Percentiles rank a stretch among this genome's conserved stretches.
phyloP scores from a whole-genome alignment of 1,140 invertebrate species.

The Globodera rostochiensis region DNA sequence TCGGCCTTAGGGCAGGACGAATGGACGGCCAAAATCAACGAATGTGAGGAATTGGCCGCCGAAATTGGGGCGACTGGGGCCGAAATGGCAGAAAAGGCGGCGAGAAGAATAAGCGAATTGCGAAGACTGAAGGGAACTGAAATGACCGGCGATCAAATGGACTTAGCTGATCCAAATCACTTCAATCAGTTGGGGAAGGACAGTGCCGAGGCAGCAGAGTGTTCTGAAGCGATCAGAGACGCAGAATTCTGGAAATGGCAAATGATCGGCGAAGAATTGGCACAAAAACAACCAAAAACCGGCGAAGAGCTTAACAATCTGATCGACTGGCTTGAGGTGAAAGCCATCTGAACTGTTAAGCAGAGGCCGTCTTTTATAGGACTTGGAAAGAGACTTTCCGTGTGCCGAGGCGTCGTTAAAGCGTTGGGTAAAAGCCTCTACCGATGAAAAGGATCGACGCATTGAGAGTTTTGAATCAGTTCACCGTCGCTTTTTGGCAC shows the following conservation, averaged over 20 bases:
- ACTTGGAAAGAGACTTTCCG: slow-evolving; percentile 9
- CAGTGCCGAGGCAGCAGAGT: neutral
- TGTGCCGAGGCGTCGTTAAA: neutral
- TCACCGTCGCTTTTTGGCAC: neutral
- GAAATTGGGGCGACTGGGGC: slow-evolving; percentile 10
- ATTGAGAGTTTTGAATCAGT: neutral
- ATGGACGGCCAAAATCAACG: neutral
- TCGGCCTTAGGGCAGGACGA: neutral
- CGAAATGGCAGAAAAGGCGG: neutral
- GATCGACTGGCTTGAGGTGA: slow-evolving; percentile 6
- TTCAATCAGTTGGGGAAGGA: neutral
- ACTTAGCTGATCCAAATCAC: neutral
- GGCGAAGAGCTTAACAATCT: slow-evolving; percentile 16
- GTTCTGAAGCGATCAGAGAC: neutral
- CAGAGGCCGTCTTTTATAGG: neutral
- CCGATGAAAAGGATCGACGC: neutral
- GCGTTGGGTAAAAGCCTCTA: neutral
- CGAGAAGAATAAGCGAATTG: neutral
- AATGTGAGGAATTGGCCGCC: slow-evolving; percentile 6
- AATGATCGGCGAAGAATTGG: neutral
- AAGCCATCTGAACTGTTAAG: neutral
- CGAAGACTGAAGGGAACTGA: neutral
- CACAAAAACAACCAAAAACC: neutral
- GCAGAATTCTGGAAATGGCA: neutral
- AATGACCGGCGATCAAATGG: neutral